Percentiles rank a stretch among this genome's conserved stretches.
Conservation (phyloP, 2,888 invertebrate species). For the Agriotes lineatus region DNA sequence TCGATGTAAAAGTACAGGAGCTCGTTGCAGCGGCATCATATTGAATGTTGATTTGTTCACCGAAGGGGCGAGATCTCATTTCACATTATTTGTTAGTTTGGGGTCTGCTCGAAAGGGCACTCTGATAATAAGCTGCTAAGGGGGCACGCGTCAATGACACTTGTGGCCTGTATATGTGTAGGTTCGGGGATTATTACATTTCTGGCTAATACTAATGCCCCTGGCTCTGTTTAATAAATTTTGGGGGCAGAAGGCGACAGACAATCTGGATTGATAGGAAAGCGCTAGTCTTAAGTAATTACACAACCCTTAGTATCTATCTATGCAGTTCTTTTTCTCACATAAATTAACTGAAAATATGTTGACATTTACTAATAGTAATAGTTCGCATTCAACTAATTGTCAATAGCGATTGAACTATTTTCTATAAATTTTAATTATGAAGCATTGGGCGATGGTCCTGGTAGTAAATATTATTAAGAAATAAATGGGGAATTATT, state of each 20-base stretch:
- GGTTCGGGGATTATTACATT: conserved; percentile 46
- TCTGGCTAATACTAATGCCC: conserved; percentile 36
- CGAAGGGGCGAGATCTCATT: conserved; percentile 46
- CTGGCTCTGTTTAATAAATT: background rate
- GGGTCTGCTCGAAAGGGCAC: conserved; percentile 48
- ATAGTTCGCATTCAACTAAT: no score
- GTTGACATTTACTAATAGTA: no score
- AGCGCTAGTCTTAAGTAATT: background rate
- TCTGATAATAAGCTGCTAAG: conserved; percentile 49
- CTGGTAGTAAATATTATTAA: no score
- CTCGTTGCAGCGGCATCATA: conserved; percentile 33
- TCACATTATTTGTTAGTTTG: conserved; percentile 33
- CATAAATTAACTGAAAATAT: no score
- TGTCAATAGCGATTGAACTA: no score
- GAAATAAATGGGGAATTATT: no score
- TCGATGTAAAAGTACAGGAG: conserved; percentile 36
- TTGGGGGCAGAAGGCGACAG: background rate
- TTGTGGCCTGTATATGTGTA: conserved; percentile 46
- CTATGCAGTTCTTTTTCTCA: no score
- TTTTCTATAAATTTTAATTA: no score
- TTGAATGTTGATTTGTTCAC: conserved; percentile 46
- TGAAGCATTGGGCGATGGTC: no score
- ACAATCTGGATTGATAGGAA: background rate
- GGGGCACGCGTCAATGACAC: conserved; percentile 52
- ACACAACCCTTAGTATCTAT: no score